Evolutionary conservation across 1,140 invertebrate genomes (phyloP).

Genomic region (Holotrichia oblita): DNA sequence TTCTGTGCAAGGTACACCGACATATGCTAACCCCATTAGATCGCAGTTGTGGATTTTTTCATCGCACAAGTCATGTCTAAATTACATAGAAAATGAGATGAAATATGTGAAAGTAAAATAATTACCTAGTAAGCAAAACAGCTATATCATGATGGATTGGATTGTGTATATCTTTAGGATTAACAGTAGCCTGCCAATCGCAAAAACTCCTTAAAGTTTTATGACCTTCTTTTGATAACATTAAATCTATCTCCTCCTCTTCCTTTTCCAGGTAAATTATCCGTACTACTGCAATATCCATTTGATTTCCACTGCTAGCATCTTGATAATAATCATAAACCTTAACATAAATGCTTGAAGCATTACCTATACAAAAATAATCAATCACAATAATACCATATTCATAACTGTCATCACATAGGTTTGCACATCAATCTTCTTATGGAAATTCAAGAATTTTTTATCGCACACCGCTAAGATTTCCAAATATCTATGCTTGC

Average conservation of each 20-base stretch:
- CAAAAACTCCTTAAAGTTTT: conserved; percentile 73
- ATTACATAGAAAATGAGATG: conserved; percentile 22
- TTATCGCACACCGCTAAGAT: conserved; percentile 72
- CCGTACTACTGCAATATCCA: conserved; percentile 73
- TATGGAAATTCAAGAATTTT: conserved; percentile 72
- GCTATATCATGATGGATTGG: conserved; percentile 81
- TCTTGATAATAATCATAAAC: conserved; percentile 73
- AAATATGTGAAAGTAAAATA: background rate
- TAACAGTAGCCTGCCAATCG: conserved; percentile 73
- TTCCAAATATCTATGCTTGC: conserved; percentile 69
- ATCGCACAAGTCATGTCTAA: conserved; percentile 57
- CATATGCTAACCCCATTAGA: conserved; percentile 73
- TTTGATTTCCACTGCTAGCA: conserved; percentile 70
- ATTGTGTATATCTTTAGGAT: conserved; percentile 70
- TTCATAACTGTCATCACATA: conserved; percentile 79
- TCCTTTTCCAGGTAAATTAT: conserved; percentile 67
- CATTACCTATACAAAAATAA: background rate
- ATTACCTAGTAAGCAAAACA: conserved; percentile 75
- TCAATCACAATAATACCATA: conserved; percentile 63
- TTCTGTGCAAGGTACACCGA: conserved; percentile 72
- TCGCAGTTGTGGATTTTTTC: conserved; percentile 68
- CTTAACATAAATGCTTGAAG: conserved; percentile 55
- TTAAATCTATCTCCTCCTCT: conserved; percentile 65
- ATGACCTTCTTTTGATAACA: conserved; percentile 68
- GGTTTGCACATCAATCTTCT: conserved; percentile 68